Conservation (phyloP, 2,888 invertebrate genomes). For the Heliothis peltigera region DNA sequence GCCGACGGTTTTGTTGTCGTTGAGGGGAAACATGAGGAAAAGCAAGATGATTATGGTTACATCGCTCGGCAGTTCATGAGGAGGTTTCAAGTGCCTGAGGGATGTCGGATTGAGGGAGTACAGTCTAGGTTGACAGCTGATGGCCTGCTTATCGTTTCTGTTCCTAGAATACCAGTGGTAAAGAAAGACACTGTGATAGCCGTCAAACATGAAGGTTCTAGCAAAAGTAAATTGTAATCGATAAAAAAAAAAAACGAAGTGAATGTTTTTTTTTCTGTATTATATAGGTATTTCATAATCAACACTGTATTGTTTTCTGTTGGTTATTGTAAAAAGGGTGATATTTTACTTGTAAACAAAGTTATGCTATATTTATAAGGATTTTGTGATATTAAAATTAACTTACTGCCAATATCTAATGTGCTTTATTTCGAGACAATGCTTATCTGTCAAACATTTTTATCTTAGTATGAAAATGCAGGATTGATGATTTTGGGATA, state of each 20-base stretch:
- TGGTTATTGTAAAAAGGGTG: conserved; percentile 18
- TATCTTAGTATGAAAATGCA: conserved; percentile 5
- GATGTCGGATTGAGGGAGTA: conserved; percentile 70
- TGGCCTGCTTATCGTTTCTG: conserved; percentile 73
- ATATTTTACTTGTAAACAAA: conserved; percentile 20
- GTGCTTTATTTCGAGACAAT: conserved; percentile 12
- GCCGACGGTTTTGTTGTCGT: conserved; percentile 74
- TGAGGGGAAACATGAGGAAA: conserved; percentile 80
- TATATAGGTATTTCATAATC: conserved; percentile 5
- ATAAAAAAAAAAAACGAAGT: conserved; percentile 25
- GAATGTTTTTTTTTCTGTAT: conserved; percentile 1
- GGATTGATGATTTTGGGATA: neutral
- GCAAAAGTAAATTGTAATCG: conserved; percentile 73
- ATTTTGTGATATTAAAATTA: conserved; percentile 44
- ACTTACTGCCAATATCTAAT: conserved; percentile 14
- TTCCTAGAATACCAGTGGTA: conserved; percentile 65
- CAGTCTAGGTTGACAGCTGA: conserved; percentile 74
- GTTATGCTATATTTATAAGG: conserved; percentile 7
- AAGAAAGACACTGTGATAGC: conserved; percentile 78
- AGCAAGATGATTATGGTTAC: conserved; percentile 76
- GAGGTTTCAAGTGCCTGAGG: conserved; percentile 74
- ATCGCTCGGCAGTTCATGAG: conserved; percentile 77
- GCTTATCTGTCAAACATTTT: conserved; percentile 11
- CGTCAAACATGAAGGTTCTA: conserved; percentile 68
- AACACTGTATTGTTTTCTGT: conserved; percentile 15